phyloP scores from a whole-genome alignment of 1,140 invertebrate species.

The Anadara kagoshimensis region DNA sequence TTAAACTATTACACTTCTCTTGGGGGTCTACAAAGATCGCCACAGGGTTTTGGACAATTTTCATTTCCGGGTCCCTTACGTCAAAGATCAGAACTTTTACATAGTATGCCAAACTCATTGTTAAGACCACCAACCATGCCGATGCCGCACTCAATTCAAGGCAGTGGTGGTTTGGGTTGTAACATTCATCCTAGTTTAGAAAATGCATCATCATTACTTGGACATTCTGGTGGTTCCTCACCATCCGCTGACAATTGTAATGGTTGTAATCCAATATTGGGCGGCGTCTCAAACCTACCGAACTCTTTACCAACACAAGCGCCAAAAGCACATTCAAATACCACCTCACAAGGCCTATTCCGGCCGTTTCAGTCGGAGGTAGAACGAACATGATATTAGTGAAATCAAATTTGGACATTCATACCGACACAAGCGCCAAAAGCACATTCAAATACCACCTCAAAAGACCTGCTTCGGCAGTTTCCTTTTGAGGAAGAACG shows the following conservation, averaged over 20 bases:
- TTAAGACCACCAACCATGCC: constrained; percentile 36
- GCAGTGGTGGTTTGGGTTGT: constrained; percentile 3
- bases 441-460: constrained; percentile 45
- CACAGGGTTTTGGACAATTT: constrained; percentile 38
- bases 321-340: constrained; percentile 43
- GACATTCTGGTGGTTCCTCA: constrained; percentile 34
- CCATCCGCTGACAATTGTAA: constrained; percentile 43
- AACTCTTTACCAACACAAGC: constrained; percentile 35
- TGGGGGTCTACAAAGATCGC: constrained; percentile 43
- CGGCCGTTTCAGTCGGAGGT: constrained; percentile 55
- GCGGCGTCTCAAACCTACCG: constrained; percentile 35
- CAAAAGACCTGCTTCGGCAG: constrained; percentile 55
- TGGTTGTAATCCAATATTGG: constrained; percentile 35
- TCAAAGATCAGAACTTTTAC: constrained; percentile 46
- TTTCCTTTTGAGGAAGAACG: constrained; percentile 52
- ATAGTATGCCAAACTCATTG: constrained; percentile 44
- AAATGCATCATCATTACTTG: constrained; percentile 25
- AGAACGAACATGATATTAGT: constrained; percentile 40
- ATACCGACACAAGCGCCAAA: constrained; percentile 36
- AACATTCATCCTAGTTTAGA: constrained; percentile 36
- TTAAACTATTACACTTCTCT: constrained; percentile 53
- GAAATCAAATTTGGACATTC: not conserved
- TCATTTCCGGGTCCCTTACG: constrained; percentile 42
- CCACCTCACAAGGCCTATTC: constrained; percentile 54
- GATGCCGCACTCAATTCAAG: constrained; percentile 29